Base-by-base conservation (phyloP, 2,113 vertebrate genomes). In the Syrrhaptes paradoxus region DNA sequence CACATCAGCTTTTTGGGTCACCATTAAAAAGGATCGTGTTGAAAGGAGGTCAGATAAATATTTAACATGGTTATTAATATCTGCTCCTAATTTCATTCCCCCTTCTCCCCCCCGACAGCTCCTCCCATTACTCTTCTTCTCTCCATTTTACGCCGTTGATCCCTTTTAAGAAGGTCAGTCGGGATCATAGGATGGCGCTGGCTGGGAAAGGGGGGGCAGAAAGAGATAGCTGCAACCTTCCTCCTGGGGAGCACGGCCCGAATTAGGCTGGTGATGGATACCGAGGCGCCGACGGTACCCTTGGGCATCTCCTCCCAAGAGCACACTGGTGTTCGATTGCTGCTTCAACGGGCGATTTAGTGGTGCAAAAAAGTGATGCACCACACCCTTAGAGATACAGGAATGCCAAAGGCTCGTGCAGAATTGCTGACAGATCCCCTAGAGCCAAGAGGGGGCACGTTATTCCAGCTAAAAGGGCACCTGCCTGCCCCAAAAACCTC, bases 31-130 rank as follows among this genome's bases (percentile, higher is more conserved):
- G 96, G 95, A 87, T 96, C 87, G 57, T 93, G 89, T 73, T 73
- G 92, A 97, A 97, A 98, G 91, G 97, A 97, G 97, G 97, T 97
- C 97, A 97, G 93, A 97, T 97, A 97, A 97, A 97, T 97, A 97
- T 97, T 97, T 97, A 97, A 97, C 96, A 93, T 25, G 63, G 90
- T 96, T 97, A 97, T 97, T 97, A 97, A 97, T 97, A 97, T 97
- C 96, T 96, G 80, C 93, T 97, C 91, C 88, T 97, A 97, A 97
- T 97, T 98, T 97, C 93, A 91, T 87, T 79, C 94, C 77, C 93
- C 85, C 87, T 80, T 87, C 96, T 92, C 76, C 65, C n/a, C 85
- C 38, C 71, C 87, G 22, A 65, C 17, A 0, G 67, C 75, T 88
- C 79, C 90, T 92, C 95, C 92, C 28, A 68, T 85, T 78, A 13